These are phyloP conservation scores for Hetaerina titia DNA, from an alignment of 2,888 invertebrate species.

Conservation along the genomic window DNA sequence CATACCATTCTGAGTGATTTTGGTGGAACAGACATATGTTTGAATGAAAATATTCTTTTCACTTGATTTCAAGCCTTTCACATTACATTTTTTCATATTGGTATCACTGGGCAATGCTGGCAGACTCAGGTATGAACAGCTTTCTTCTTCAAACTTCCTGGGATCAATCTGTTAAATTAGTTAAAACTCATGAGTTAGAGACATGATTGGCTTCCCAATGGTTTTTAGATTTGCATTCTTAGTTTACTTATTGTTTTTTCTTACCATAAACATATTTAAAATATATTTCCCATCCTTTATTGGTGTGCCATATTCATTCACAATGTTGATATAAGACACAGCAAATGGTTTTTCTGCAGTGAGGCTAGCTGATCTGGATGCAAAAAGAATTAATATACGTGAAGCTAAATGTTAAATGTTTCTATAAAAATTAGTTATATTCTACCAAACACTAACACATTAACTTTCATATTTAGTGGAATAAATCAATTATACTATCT, in stretches of 20 bases:
- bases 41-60: constrained; percentile 89
- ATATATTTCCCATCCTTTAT: constrained; percentile 89
- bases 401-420: too few species aligned
- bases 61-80: constrained; percentile 78
- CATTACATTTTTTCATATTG: constrained; percentile 73
- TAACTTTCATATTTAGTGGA: too few species aligned
- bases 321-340: constrained; percentile 90
- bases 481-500: neutral
- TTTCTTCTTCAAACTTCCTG: constrained; percentile 84
- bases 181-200: neutral
- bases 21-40: constrained; percentile 93
- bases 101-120: constrained; percentile 84
- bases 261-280: constrained; percentile 88
- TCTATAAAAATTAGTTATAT: neutral
- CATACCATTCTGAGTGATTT: constrained; percentile 92
- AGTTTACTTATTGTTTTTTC: constrained; percentile 40
- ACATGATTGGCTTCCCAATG: neutral
- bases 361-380: constrained; percentile 92
- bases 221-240: neutral
- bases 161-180: constrained; percentile 78
- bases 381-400: constrained; percentile 80
- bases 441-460: neutral
- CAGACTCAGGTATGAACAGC: constrained; percentile 82
- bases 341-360: constrained; percentile 94
- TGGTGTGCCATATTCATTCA: constrained; percentile 96